Conservation (phyloP, 2,113 vertebrate genomes). For the Oncorhynchus masou region DNA sequence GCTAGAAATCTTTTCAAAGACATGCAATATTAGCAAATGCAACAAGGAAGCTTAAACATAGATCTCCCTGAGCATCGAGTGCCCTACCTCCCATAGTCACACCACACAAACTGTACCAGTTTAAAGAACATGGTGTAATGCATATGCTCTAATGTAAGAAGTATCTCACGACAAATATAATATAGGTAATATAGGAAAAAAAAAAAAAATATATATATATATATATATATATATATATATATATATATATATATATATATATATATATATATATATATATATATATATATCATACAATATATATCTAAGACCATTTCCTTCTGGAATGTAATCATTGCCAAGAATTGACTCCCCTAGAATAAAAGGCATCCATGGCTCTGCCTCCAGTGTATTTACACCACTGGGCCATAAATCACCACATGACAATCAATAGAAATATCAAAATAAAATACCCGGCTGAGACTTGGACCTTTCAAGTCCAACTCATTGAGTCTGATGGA, state of each 20-base stretch:
- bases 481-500: neutral
- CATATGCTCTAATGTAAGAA: neutral
- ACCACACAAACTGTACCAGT: neutral
- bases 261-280: neutral
- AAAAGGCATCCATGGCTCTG: conserved; percentile 17
- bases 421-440: conserved; percentile 52
- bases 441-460: conserved; percentile 34
- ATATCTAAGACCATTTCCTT: neutral
- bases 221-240: no score
- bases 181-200: neutral
- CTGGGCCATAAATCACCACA: conserved; percentile 43
- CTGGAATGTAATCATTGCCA: conserved; percentile 21
- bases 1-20: conserved; percentile 40
- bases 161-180: no score
- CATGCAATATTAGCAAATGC: conserved; percentile 36
- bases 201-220: neutral
- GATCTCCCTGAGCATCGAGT: no score
- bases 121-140: neutral
- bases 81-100: conserved; percentile 1
- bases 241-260: neutral
- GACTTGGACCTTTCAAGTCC: conserved; percentile 7
- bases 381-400: conserved; percentile 32
- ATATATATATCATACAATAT: no score
- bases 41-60: conserved; percentile 40
- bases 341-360: conserved; percentile 2